phyloP scores from a whole-genome alignment of 2,888 invertebrate genomes.

The Orthonychiurus folsomi region DNA sequence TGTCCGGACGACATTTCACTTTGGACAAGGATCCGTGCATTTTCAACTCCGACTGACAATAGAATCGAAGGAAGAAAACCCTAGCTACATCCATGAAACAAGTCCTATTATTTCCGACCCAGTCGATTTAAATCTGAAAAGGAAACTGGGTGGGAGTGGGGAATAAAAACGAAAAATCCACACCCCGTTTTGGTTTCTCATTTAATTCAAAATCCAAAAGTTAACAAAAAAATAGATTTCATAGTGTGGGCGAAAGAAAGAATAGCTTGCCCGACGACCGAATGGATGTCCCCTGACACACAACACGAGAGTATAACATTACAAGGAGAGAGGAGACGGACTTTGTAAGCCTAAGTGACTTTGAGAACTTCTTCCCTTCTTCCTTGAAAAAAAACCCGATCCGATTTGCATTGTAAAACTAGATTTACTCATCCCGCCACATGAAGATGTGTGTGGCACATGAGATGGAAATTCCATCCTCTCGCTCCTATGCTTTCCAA shows the following conservation, averaged over 20 bases:
- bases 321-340: neutral
- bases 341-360: conserved; percentile 1
- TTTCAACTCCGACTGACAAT: neutral
- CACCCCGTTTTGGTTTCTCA: neutral
- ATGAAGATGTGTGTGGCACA: too few species aligned
- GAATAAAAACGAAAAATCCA: neutral
- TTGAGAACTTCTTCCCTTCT: neutral
- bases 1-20: conserved; percentile 1
- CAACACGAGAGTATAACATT: neutral
- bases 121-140: conserved; percentile 5
- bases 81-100: neutral
- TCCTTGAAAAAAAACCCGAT: neutral
- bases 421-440: conserved; percentile 15
- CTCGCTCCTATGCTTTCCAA: too few species aligned
- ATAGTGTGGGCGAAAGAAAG: neutral
- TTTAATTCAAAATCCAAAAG: neutral
- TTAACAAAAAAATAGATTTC: neutral
- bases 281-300: neutral
- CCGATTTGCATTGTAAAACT: conserved; percentile 20
- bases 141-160: conserved; percentile 3
- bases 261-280: neutral
- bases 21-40: too few species aligned
- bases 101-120: neutral
- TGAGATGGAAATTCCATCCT: too few species aligned
- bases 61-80: neutral